Percentiles rank a stretch among this genome's conserved stretches.
Conservation (phyloP, 2,888 invertebrate species). For the Osmoderma eremita region DNA sequence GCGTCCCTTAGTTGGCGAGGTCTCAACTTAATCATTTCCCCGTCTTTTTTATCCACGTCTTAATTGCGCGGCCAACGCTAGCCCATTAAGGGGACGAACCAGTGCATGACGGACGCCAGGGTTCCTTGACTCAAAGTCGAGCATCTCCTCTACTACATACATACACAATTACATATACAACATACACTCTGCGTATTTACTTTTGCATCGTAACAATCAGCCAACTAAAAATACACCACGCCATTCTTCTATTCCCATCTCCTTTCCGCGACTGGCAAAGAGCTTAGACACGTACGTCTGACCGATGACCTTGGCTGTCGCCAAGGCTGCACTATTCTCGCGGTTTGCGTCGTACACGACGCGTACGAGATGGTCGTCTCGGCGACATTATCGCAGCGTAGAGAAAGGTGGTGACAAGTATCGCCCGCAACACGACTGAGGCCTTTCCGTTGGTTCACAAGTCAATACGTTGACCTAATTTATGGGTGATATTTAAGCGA, state of each 20-base stretch:
- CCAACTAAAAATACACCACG: background rate
- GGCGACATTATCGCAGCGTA: too few relatives aligned
- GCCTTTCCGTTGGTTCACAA: too few relatives aligned
- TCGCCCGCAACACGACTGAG: too few relatives aligned
- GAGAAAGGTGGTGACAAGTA: background rate
- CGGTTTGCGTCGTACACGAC: constrained; percentile 1
- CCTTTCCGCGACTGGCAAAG: background rate
- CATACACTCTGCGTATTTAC: too few relatives aligned
- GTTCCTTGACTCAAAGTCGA: constrained; percentile 50
- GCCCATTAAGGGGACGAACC: constrained; percentile 51
- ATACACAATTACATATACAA: too few relatives aligned
- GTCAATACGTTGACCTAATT: too few relatives aligned
- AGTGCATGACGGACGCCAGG: constrained; percentile 52
- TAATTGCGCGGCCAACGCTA: constrained; percentile 42
- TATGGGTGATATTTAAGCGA: too few relatives aligned
- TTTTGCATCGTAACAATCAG: background rate
- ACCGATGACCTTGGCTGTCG: constrained; percentile 50
- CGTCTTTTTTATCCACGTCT: constrained; percentile 35
- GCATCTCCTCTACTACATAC: constrained; percentile 15
- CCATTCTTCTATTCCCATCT: background rate
- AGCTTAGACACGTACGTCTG: constrained; percentile 24
- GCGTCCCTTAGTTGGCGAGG: constrained; percentile 14
- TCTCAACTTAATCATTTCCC: constrained; percentile 39
- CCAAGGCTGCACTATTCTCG: constrained; percentile 46
- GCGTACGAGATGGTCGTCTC: background rate